Evolutionary conservation across 1,140 invertebrate species (phyloP).

Genomic region (Parasteatoda tepidariorum): DNA sequence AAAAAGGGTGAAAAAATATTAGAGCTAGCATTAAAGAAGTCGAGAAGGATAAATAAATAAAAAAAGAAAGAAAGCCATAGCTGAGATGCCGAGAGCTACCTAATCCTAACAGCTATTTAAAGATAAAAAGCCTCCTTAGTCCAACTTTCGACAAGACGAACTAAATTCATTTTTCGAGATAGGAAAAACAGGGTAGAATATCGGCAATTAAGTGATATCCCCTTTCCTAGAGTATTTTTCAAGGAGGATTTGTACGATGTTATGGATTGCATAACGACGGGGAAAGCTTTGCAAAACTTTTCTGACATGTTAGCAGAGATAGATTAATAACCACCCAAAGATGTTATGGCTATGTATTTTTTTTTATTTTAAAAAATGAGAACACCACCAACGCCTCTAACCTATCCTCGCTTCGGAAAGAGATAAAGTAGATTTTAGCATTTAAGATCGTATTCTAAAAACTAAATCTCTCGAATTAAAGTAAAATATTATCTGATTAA

Average conservation of each 20-base stretch:
- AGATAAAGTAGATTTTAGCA: not conserved
- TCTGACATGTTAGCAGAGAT: constrained; percentile 60
- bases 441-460: not conserved
- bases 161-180: constrained; percentile 60
- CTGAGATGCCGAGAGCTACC: constrained; percentile 54
- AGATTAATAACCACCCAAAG: constrained; percentile 47
- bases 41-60: not conserved
- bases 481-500: no score
- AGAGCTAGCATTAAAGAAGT: not conserved
- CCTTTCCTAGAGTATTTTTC: constrained; percentile 56
- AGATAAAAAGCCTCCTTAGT: constrained; percentile 57
- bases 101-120: constrained; percentile 60
- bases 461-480: no score
- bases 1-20: constrained; percentile 4
- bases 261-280: constrained; percentile 33
- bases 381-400: no score
- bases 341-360: not conserved
- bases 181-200: constrained; percentile 48
- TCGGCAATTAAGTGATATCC: constrained; percentile 59
- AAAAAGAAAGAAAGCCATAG: constrained; percentile 27
- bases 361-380: no score
- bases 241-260: constrained; percentile 58
- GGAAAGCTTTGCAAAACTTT: constrained; percentile 37
- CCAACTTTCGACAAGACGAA: constrained; percentile 36
- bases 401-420: no score